Evolutionary conservation across 92 coral and sea anemone species (phyloP).

Genomic region (Umimayanthus kanabou): DNA sequence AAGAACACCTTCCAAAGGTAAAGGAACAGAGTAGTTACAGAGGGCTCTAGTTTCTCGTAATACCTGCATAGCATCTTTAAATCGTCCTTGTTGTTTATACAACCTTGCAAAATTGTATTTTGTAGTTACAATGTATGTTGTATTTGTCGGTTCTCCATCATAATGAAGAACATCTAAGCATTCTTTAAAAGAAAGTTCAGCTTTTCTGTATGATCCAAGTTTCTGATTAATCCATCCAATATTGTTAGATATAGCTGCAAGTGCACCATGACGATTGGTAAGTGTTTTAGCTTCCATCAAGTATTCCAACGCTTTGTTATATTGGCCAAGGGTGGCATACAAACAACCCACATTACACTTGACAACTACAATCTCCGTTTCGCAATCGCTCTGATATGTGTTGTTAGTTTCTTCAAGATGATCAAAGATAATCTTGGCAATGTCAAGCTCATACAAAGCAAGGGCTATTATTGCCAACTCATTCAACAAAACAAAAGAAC

Average conservation of each 20-base stretch:
- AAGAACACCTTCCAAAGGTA: not conserved
- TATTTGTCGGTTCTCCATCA: not conserved
- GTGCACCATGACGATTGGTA: not conserved
- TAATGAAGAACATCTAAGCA: not conserved
- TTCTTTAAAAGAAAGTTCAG: not conserved
- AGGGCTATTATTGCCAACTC: not conserved
- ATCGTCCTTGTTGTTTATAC: not conserved
- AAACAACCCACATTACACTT: not conserved
- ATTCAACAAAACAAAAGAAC: constrained; percentile 4
- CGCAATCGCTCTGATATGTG: not conserved
- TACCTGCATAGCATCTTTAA: not conserved
- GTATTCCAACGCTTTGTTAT: not conserved
- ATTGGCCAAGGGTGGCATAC: not conserved
- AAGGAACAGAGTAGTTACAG: not conserved
- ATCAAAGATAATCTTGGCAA: not conserved
- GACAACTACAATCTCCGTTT: not conserved
- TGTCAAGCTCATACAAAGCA: not conserved
- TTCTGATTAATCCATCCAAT: not conserved
- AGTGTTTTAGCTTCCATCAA: not conserved
- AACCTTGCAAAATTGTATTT: not conserved
- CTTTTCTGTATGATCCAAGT: not conserved
- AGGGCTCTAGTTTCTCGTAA: not conserved
- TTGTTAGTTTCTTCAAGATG: not conserved
- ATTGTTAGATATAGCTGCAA: not conserved
- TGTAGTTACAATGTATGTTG: not conserved